Conservation (phyloP, 2,797 vertebrate species). For the Luscinia megarhynchos region DNA sequence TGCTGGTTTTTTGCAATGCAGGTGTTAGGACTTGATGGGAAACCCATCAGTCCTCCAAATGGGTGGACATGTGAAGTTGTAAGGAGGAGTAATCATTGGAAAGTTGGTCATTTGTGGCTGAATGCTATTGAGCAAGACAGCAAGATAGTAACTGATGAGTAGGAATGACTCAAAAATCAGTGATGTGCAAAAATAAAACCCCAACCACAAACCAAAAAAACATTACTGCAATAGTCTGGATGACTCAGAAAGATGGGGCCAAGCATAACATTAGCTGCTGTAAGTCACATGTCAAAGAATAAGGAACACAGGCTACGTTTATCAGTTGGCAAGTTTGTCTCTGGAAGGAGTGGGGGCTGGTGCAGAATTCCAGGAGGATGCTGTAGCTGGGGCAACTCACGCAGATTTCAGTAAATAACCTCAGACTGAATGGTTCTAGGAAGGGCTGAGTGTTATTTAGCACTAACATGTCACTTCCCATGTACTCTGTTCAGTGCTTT, state of each 20-base stretch:
- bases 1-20: not conserved
- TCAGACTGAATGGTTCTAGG: not conserved
- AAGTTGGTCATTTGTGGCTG: not conserved
- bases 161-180: not conserved
- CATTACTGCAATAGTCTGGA: not conserved
- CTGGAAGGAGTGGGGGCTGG: not conserved
- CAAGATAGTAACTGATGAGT: not conserved
- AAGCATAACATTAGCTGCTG: slow-evolving; percentile 37
- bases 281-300: slow-evolving; percentile 3
- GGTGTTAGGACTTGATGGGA: not conserved
- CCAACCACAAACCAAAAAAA: not conserved
- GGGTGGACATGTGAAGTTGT: not conserved
- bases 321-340: slow-evolving; percentile 25
- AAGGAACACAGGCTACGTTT: slow-evolving; percentile 23
- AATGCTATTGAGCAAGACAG: not conserved
- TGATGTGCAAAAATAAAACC: not conserved
- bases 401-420: slow-evolving; percentile 38
- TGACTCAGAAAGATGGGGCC: slow-evolving; percentile 2
- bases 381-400: not conserved
- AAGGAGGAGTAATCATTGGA: not conserved
- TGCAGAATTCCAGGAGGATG: slow-evolving; percentile 41
- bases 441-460: not conserved
- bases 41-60: not conserved
- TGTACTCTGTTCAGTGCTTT: slow-evolving; percentile 19
- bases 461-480: slow-evolving; percentile 22